Evolutionary conservation across 2,113 vertebrate genomes (phyloP).

Genomic region (Sitta europaea): DNA sequence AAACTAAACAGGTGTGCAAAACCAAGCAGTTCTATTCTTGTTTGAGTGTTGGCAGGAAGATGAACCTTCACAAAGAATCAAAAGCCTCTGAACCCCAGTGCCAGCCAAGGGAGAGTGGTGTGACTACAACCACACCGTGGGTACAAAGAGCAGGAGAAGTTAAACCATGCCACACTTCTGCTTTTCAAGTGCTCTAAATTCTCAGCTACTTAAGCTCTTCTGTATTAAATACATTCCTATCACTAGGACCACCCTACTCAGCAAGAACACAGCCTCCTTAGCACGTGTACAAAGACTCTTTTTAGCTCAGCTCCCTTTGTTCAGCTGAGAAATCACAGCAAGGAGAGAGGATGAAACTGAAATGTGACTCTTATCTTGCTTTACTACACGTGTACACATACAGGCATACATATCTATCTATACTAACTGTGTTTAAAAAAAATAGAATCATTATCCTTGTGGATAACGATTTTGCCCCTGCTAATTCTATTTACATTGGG

Average conservation of each 20-base stretch:
- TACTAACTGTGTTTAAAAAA: background rate
- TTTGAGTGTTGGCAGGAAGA: background rate
- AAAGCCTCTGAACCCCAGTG: accelerated
- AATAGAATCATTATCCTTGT: background rate
- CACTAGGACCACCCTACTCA: background rate
- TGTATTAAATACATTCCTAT: background rate
- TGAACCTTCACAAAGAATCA: background rate
- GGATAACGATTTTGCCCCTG: background rate
- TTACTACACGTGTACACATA: background rate
- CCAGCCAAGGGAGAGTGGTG: background rate
- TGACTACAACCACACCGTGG: background rate
- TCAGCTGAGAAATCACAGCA: background rate
- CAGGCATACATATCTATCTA: background rate
- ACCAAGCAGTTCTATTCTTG: background rate
- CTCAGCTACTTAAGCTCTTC: background rate
- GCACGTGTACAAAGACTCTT: background rate
- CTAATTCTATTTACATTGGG: slow-evolving; percentile 27
- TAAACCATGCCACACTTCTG: background rate
- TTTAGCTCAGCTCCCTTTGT: background rate
- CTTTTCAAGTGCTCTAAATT: background rate
- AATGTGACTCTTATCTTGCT: background rate
- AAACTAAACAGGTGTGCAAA: background rate
- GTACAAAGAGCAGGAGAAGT: background rate
- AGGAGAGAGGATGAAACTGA: background rate
- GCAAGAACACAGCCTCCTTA: background rate